Evolutionary conservation across 2,797 vertebrate genomes (phyloP).

Genomic region (Lagocephalus sceleratus): DNA sequence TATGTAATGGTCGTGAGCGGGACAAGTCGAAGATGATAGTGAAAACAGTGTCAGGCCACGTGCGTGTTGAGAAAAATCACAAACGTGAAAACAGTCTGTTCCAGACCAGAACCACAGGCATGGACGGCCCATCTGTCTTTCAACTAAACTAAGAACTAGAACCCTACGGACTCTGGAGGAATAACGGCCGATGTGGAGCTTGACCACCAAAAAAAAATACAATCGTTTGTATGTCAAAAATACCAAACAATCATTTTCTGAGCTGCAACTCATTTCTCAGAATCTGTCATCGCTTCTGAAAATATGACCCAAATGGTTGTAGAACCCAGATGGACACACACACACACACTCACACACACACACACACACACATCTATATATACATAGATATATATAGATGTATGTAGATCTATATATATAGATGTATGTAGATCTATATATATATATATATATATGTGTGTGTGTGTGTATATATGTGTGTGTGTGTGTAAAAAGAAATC

Average conservation of each 20-base stretch:
- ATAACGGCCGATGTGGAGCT: slow-evolving; percentile 51
- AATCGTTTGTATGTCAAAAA: slow-evolving; percentile 72
- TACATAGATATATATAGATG: too few species aligned
- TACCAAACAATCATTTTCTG: slow-evolving; percentile 60
- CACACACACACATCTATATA: slow-evolving; percentile 17
- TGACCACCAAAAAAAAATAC: slow-evolving; percentile 61
- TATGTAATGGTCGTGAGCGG: slow-evolving; percentile 35
- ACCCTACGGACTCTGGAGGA: slow-evolving; percentile 52
- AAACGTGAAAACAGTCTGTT: slow-evolving; percentile 60
- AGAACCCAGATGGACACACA: slow-evolving; percentile 35
- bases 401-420: too few species aligned
- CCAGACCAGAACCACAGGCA: slow-evolving; percentile 69
- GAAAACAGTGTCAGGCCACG: slow-evolving; percentile 43
- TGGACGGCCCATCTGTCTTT: slow-evolving; percentile 58
- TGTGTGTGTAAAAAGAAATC: slow-evolving; percentile 56
- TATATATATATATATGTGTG: too few species aligned
- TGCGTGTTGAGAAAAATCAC: slow-evolving; percentile 39
- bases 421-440: slow-evolving; percentile 6
- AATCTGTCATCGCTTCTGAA: slow-evolving; percentile 67
- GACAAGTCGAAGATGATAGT: slow-evolving; percentile 34
- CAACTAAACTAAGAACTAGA: slow-evolving; percentile 61
- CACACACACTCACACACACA: neutral
- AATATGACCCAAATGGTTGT: slow-evolving; percentile 58
- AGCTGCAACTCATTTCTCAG: slow-evolving; percentile 47
- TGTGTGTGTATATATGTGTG: too few species aligned